Evolutionary conservation across 1,140 invertebrate species (phyloP), one percentile per base, ranked within the genome.

Genomic region (Rhopalosiphum maidis): DNA sequence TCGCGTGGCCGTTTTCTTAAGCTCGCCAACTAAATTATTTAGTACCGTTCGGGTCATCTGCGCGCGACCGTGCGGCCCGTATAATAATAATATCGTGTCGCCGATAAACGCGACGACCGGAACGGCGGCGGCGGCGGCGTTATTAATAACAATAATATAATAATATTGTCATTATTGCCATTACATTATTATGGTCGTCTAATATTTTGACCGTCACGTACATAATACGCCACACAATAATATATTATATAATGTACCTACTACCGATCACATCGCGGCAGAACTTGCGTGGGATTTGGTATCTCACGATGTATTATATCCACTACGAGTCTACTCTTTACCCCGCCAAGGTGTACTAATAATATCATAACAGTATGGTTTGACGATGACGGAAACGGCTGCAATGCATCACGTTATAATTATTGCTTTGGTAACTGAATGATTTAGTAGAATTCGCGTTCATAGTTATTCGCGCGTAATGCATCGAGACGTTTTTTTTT

Each of bases 1-100:
- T 87, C 37, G 22, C 60, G 23, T 48, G n/a, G 48, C 6, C 51
- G 88, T 89, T 89, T 77, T 89, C 88, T 55, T 89, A 89, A 89
- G 51, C 88, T 89, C 88, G 9, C 88, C 88, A 54, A 89, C 48
- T 89, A 89, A 89, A 89, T 89, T 89, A 89, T 89, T 89, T 89
- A 55, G 48, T 41, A 55, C 85, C 15, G 23, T n/a, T 8, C 2
- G 85, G 85, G 85, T 46, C 85, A 86, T 46, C 85, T 86, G 85
- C 41, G 11, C 43, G 30, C 60, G 60, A 9, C 25, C 55, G 25
- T 30, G 55, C 55, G 60, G 60, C 25, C 60, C n/a, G 60, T 77
- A 77, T 51, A 51, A 51, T 51, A 51, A 51, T 68, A 68, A n/a
- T 68, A 86, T 86, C 37, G 85, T 86, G 85, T 46, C 43, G 30